Evolutionary conservation across 2,797 vertebrate species (phyloP), one percentile per base, ranked within the genome.

Genomic region (Cossypha niveicapilla): DNA sequence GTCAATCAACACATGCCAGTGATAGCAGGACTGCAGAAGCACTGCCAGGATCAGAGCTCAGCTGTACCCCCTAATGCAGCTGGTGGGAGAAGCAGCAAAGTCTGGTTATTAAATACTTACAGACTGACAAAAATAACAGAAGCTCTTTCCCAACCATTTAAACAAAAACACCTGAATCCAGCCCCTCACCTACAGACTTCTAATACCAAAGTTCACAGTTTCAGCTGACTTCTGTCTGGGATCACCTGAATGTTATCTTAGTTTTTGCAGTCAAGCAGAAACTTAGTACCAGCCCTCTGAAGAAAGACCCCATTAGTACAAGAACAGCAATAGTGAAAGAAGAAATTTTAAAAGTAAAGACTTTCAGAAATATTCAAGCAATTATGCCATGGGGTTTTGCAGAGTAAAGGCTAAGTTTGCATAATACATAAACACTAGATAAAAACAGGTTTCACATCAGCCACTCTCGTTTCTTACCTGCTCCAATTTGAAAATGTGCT

Each of bases 401-500:
- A 85, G 80, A 92, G 25, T 1, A 45, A 35, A 51, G 48, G 32
- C 19, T 23, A 35, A 61, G 24, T 77, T 48, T 65, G 41, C 50
- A 50, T n/a, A 71, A 41, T 3, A 45, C 2, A 76, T 3, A 18
- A 73, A 58, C 28, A 32, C 10, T 63, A 37, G 18, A 83, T 27
- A 79, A 91, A 76, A 41, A 5, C 17, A 19, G 3, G 4, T 24
- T 56, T 74, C 53, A 19, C 53, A 88, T 60, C n/a, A 68, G 25
- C 8, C 35, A 30, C 48, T 78, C 18, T 35, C 1, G 1, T 45
- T 63, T 68, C 96, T 97, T 91, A 99, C 99, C 99, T 99, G 99
- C 87, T 99, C 99, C 92, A 99, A 97, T 88, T 98, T 99, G 97
- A 99, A 99, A 95, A 99, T 99, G 96, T 99, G 99, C 93, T 99